Base-by-base conservation (phyloP, 2,797 vertebrate genomes). In the Coendou prehensilis region DNA sequence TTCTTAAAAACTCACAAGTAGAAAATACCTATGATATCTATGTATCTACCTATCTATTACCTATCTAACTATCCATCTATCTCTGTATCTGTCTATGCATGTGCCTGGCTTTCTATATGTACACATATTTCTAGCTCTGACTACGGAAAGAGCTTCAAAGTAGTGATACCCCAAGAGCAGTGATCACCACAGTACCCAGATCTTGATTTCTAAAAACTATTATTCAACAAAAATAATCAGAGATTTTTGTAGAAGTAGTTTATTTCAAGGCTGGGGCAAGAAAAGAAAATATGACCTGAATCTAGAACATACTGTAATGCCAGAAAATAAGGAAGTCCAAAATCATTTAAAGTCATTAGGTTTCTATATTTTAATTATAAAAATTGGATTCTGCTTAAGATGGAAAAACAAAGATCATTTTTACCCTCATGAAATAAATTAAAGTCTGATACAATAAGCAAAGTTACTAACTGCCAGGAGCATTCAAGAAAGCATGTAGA, bases 371-470 rank as follows among this genome's bases (percentile, higher is more conserved):
- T 97, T 96, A 95, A 97, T 96, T 97, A 97, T 71, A 26, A 95
- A 98, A 97, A 97, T 95, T 97, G 96, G 95, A 96, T 93, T 84
- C 96, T 97, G 95, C 91, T 96, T 89, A 97, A 98, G 96, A 97
- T 93, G 97, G 87, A 85, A 97, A 96, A 98, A 97, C 64, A 94
- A 97, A 98, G 91, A 97, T 97, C 92, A 97, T 89, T 97, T 98
- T 97, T 98, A 93, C 93, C 96, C 93, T 96, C 84, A 88, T 97
- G 97, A 97, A 97, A 97, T 96, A 30, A 92, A 97, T 97, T 97
- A 98, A 98, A 80, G 56, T 94, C 94, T 71, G 96, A 93, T 93
- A 97, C 90, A 95, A 76, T 94, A 97, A 98, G 97, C 90, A 98
- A 97, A 97, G 96, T 97, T 97, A 91, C 86, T 56, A 96, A 97